phyloP scores from a whole-genome alignment of 2,797 vertebrate genomes.

The Lepilemur ruficaudatus region DNA sequence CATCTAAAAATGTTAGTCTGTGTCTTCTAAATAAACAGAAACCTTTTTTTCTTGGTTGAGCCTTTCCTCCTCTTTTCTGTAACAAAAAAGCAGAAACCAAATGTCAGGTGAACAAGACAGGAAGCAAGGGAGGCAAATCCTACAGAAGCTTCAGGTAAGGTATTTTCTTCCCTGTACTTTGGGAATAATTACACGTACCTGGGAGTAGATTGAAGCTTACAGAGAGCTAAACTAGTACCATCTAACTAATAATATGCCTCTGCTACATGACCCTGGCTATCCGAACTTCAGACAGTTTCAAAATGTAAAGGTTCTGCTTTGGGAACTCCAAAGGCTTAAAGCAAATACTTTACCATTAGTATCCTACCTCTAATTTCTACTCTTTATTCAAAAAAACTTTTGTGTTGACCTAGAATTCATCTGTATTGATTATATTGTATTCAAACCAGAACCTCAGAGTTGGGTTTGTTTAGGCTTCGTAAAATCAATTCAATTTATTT shows the following conservation, averaged over 20 bases:
- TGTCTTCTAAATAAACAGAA: conserved; percentile 69
- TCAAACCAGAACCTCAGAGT: background rate
- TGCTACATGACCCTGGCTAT: background rate
- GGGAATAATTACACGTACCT: background rate
- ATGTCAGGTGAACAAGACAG: background rate
- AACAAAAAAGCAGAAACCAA: conserved; percentile 34
- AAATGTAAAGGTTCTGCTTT: background rate
- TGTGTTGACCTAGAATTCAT: background rate
- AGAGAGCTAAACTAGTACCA: background rate
- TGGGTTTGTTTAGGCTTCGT: background rate
- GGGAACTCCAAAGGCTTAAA: background rate
- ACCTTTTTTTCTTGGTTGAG: conserved; percentile 67
- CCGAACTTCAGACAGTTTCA: background rate
- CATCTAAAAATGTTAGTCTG: conserved; percentile 30
- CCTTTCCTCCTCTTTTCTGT: conserved; percentile 73
- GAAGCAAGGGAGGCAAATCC: background rate
- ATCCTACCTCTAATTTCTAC: background rate
- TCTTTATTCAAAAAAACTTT: background rate
- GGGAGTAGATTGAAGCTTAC: background rate
- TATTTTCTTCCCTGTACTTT: background rate
- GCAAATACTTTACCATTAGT: background rate
- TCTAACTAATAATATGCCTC: background rate
- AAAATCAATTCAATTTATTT: conserved; percentile 26
- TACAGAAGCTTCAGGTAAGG: background rate
- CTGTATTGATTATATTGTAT: background rate